Evolutionary conservation across 1,140 invertebrate genomes (phyloP).

Genomic region (Apis laboriosa): DNA sequence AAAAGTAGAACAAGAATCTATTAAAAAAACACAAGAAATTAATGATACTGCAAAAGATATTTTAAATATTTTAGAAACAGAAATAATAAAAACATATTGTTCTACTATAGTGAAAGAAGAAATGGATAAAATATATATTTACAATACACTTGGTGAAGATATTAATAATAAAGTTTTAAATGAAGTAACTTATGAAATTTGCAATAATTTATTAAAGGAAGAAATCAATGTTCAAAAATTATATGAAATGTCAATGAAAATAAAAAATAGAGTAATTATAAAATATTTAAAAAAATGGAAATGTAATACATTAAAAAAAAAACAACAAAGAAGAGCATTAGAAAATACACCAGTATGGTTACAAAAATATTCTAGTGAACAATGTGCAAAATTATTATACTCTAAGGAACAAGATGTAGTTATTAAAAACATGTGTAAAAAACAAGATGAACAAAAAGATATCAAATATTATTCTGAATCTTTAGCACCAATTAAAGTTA

Average conservation of each 20-base stretch:
- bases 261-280: conserved; percentile 71
- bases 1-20: conserved; percentile 63
- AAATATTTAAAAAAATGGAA: conserved; percentile 81
- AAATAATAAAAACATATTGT: conserved; percentile 77
- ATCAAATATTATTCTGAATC: conserved; percentile 11
- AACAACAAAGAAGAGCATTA: conserved; percentile 78
- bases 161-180: conserved; percentile 72
- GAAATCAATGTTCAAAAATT: conserved; percentile 69
- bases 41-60: conserved; percentile 70
- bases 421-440: conserved; percentile 79
- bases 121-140: conserved; percentile 57
- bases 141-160: conserved; percentile 58
- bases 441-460: conserved; percentile 1
- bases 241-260: conserved; percentile 62
- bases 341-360: conserved; percentile 85
- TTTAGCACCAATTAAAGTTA: conserved; percentile 66
- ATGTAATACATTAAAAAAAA: conserved; percentile 68
- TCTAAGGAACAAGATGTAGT: conserved; percentile 80
- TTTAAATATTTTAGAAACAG: conserved; percentile 70
- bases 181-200: conserved; percentile 67
- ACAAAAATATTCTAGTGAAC: conserved; percentile 77
- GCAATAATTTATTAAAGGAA: conserved; percentile 54
- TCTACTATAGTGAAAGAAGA: conserved; percentile 76
- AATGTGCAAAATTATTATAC: conserved; percentile 81
- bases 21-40: conserved; percentile 69